Evolutionary conservation across 2,113 vertebrate species (phyloP).

Genomic region (Mustela lutreola): DNA sequence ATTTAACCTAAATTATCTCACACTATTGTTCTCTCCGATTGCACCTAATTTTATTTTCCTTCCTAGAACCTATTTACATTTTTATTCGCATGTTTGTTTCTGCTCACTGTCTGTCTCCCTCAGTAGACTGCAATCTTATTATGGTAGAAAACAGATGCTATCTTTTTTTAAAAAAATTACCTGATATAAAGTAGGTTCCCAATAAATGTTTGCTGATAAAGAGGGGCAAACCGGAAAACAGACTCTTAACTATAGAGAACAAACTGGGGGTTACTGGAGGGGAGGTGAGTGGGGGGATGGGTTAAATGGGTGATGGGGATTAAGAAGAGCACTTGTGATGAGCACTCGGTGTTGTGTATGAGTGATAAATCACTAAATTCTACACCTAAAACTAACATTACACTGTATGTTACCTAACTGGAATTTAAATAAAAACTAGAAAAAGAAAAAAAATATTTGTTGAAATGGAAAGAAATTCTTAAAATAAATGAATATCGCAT

Average conservation of each 20-base stretch:
- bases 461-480: neutral
- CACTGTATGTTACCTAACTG: neutral
- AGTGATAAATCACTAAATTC: neutral
- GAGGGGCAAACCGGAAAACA: neutral
- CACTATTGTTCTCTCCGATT: neutral
- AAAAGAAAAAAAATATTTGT: neutral
- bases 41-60: neutral
- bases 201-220: neutral
- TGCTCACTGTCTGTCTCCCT: neutral
- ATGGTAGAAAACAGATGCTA: neutral
- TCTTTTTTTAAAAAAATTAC: neutral
- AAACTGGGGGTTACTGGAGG: neutral
- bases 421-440: neutral
- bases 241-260: neutral
- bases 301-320: neutral
- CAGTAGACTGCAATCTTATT: neutral
- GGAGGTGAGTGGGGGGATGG: neutral
- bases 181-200: neutral
- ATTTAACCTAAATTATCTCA: neutral
- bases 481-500: neutral
- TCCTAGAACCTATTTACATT: neutral
- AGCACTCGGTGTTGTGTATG: neutral
- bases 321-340: neutral
- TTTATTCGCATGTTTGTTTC: neutral
- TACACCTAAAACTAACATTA: neutral